Conservation (phyloP, 2,888 invertebrate species). For the Cacoxenus indagator region DNA sequence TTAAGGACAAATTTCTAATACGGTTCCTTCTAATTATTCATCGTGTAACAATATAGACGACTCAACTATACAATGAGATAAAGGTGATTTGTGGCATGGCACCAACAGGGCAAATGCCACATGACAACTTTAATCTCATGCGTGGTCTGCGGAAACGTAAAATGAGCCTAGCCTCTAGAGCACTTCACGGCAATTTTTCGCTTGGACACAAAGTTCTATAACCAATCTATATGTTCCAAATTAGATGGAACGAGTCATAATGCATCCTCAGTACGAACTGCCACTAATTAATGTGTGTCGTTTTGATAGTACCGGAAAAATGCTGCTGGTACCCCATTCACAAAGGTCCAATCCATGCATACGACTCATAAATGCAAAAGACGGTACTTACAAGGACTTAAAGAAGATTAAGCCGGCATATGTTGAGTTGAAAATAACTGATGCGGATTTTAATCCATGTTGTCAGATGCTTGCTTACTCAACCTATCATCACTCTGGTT, state of each 20-base stretch:
- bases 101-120: not conserved
- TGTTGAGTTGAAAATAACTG: not conserved
- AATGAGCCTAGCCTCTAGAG: not conserved
- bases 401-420: not conserved
- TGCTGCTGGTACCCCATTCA: not conserved
- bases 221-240: conserved; percentile 1
- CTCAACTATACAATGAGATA: not conserved
- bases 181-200: not conserved
- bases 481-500: not conserved
- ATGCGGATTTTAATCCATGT: not conserved
- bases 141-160: not conserved
- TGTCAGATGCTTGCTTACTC: not conserved
- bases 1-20: not conserved
- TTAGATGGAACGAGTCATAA: not conserved
- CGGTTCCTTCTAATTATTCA: not conserved
- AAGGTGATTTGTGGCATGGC: not conserved
- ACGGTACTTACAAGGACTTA: not conserved
- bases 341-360: not conserved
- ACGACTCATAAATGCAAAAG: not conserved
- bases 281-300: not conserved
- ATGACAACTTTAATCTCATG: not conserved
- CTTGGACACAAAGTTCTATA: not conserved
- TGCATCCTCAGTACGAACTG: not conserved
- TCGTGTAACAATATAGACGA: not conserved
- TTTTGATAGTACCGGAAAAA: not conserved